Percentiles rank a stretch among this genome's conserved stretches.
Evolutionary conservation across 2,888 invertebrate genomes (phyloP).

Genomic region (Meliscaeva auricollis): DNA sequence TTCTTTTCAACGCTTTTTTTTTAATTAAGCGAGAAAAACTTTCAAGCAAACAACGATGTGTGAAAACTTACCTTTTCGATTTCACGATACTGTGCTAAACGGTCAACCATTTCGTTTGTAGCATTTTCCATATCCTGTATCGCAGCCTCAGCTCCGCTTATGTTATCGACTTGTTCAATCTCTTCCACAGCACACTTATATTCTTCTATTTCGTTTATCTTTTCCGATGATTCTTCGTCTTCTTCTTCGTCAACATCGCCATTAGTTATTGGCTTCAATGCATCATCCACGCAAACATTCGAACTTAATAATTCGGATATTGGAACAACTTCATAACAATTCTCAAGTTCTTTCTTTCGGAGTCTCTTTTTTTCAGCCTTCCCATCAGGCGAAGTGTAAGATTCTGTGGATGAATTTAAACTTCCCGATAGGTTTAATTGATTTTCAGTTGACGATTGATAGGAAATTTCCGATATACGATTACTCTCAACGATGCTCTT

Average conservation of each 20-base stretch:
- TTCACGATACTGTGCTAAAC: slow-evolving; percentile 90
- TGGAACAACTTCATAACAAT: slow-evolving; percentile 52
- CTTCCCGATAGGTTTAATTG: not conserved
- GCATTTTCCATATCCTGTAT: slow-evolving; percentile 80
- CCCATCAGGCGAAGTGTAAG: slow-evolving; percentile 51
- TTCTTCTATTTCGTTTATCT: slow-evolving; percentile 23
- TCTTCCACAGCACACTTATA: slow-evolving; percentile 53
- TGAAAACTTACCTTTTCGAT: slow-evolving; percentile 89
- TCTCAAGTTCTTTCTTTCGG: slow-evolving; percentile 49
- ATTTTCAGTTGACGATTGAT: slow-evolving; percentile 46
- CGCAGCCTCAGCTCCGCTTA: slow-evolving; percentile 29
- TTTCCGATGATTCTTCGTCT: not conserved
- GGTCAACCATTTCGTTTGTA: slow-evolving; percentile 86
- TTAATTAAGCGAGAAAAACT: too few species aligned
- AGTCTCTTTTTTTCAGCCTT: slow-evolving; percentile 28
- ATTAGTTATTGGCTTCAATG: slow-evolving; percentile 10
- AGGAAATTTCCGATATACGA: slow-evolving; percentile 65
- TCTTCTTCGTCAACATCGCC: slow-evolving; percentile 1
- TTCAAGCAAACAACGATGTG: too few species aligned
- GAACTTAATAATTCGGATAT: slow-evolving; percentile 48
- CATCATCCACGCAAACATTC: slow-evolving; percentile 9
- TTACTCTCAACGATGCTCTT: slow-evolving; percentile 21
- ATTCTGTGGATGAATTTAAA: slow-evolving; percentile 57
- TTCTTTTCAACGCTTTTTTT: too few species aligned
- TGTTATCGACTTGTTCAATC: not conserved